A percentile compares a stretch with the other conserved stretches of the same genome.
Evolutionary conservation across 2,113 vertebrate genomes (phyloP).

Genomic region (Calidris pugnax): DNA sequence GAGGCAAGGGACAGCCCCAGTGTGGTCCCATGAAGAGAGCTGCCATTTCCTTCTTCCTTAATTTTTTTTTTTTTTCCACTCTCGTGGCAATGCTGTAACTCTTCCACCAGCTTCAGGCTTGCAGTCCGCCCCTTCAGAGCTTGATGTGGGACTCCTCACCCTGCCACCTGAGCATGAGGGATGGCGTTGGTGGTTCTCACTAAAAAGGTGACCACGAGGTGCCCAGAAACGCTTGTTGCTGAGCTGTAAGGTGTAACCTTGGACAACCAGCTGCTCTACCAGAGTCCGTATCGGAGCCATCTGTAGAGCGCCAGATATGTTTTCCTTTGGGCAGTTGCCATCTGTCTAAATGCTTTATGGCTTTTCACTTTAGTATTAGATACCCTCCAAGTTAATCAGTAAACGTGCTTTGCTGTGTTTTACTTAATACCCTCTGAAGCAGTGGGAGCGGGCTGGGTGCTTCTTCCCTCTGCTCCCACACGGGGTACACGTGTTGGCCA

Average conservation of each 20-base stretch:
- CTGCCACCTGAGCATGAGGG: accelerated
- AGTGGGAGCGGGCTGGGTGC: accelerated
- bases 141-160: not conserved
- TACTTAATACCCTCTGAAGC: not conserved
- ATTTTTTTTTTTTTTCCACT: not conserved
- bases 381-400: constrained; percentile 33
- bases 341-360: not conserved
- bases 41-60: not conserved
- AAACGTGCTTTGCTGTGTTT: not conserved
- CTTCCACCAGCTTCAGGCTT: not conserved
- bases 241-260: not conserved
- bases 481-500: accelerated
- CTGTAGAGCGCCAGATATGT: not conserved
- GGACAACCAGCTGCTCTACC: not conserved
- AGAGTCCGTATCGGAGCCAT: not conserved
- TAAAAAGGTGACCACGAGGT: not conserved
- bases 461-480: not conserved
- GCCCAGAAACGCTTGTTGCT: accelerated
- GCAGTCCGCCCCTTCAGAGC: not conserved
- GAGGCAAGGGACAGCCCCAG: not conserved
- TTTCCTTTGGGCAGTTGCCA: not conserved
- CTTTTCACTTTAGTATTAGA: not conserved
- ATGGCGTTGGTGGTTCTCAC: not conserved
- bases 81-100: not conserved
- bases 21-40: not conserved